Percentiles rank a stretch among this genome's conserved stretches.
phyloP scores from a whole-genome alignment of 2,888 invertebrate species.

The Diaphora mendica region DNA sequence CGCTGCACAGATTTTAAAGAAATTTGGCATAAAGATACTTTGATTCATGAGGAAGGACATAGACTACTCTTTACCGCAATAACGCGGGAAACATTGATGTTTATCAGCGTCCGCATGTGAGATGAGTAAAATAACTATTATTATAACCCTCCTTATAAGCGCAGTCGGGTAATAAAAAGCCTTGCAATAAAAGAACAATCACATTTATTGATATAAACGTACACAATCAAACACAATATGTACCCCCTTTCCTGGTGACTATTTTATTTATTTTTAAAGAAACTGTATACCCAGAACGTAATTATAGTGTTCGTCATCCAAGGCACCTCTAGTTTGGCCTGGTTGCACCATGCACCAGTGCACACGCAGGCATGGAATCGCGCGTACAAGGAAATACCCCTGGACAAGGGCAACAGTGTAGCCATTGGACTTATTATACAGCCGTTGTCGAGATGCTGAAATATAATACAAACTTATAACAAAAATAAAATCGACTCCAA shows the following conservation, averaged over 20 bases:
- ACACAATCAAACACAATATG: slow-evolving; percentile 1
- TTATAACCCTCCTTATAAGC: no score
- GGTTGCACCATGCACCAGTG: slow-evolving; percentile 69
- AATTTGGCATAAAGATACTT: no score
- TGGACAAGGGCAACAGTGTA: slow-evolving; percentile 70
- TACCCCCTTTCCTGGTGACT: neutral
- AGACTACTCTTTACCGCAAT: no score
- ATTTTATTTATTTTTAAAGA: neutral
- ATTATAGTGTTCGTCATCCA: slow-evolving; percentile 4
- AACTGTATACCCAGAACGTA: neutral
- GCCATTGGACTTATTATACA: slow-evolving; percentile 75
- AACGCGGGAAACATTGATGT: no score
- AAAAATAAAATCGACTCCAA: no score
- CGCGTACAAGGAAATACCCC: slow-evolving; percentile 73
- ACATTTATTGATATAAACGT: slow-evolving; percentile 3
- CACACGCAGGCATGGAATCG: slow-evolving; percentile 79
- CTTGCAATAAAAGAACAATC: neutral
- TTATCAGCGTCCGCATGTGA: no score
- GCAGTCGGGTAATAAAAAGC: neutral
- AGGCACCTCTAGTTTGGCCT: slow-evolving; percentile 11
- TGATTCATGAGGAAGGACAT: no score
- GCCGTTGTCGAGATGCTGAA: slow-evolving; percentile 69
- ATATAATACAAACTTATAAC: no score
- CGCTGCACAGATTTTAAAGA: no score
- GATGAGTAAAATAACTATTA: no score